Conservation (phyloP, 2,797 vertebrate species). For the Peromyscus aztecus region DNA sequence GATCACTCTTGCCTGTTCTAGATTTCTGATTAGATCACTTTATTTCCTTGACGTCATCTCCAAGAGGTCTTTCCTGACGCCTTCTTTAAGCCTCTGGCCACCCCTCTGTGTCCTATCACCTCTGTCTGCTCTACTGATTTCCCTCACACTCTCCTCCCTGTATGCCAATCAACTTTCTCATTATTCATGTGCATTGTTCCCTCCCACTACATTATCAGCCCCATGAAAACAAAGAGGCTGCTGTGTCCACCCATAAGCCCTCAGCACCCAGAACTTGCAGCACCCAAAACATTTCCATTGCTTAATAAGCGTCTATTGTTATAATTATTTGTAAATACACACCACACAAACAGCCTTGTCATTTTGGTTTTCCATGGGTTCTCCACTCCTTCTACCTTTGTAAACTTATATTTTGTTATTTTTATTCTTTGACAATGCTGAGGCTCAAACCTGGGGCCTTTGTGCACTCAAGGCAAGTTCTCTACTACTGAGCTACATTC, state of each 20-base stretch:
- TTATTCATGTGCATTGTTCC: neutral
- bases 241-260: neutral
- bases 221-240: neutral
- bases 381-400: neutral
- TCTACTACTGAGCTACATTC: neutral
- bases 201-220: neutral
- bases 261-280: neutral
- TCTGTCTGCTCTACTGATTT: neutral
- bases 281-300: no score
- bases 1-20: neutral
- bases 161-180: neutral
- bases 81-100: neutral
- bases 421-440: neutral
- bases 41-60: neutral
- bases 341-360: neutral
- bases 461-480: neutral
- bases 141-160: neutral
- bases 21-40: neutral
- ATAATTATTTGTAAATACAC: neutral
- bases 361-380: neutral
- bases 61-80: neutral
- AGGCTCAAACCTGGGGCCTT: neutral
- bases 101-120: neutral
- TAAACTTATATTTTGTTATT: neutral
- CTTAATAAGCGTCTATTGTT: neutral